These are phyloP conservation scores for Euphonia xanthogaster DNA, from an alignment of 2,797 vertebrate genomes.

Conservation along the genomic window DNA sequence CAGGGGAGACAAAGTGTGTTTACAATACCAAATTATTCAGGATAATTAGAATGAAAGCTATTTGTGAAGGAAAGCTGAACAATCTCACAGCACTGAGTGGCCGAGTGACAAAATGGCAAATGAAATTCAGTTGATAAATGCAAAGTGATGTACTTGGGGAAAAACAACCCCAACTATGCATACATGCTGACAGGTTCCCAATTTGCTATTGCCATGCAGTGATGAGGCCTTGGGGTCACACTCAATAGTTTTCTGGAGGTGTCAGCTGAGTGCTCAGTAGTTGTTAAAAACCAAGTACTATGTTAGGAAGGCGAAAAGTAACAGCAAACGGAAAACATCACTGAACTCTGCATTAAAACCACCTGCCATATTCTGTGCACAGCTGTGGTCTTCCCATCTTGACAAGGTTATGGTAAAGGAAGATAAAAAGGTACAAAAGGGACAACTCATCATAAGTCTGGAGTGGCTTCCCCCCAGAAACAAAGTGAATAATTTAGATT, in stretches of 20 bases:
- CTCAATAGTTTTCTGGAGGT: slow-evolving; percentile 21
- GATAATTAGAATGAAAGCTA: slow-evolving; percentile 40
- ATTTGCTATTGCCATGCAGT: slow-evolving; percentile 17
- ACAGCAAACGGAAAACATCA: neutral
- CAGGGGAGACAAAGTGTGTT: neutral
- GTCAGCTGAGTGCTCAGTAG: slow-evolving; percentile 11
- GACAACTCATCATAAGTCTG: neutral
- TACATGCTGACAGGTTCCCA: slow-evolving; percentile 16
- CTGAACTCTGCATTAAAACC: neutral
- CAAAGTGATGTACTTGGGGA: slow-evolving; percentile 20
- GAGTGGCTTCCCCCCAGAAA: neutral
- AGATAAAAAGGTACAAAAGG: neutral
- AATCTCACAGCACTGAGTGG: neutral
- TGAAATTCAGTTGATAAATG: slow-evolving; percentile 50
- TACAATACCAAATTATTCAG: neutral
- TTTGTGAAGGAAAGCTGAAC: slow-evolving; percentile 19
- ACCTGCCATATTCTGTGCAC: neutral
- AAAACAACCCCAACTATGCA: slow-evolving; percentile 22
- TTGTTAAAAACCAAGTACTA: slow-evolving; percentile 10
- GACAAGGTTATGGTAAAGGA: neutral
- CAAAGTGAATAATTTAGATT: neutral
- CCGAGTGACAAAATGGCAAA: slow-evolving; percentile 33
- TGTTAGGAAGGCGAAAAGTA: slow-evolving; percentile 15
- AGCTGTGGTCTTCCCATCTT: neutral
- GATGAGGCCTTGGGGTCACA: slow-evolving; percentile 23